Base-by-base conservation (phyloP, 2,113 vertebrate genomes). In the Hydrolagus affinis region DNA sequence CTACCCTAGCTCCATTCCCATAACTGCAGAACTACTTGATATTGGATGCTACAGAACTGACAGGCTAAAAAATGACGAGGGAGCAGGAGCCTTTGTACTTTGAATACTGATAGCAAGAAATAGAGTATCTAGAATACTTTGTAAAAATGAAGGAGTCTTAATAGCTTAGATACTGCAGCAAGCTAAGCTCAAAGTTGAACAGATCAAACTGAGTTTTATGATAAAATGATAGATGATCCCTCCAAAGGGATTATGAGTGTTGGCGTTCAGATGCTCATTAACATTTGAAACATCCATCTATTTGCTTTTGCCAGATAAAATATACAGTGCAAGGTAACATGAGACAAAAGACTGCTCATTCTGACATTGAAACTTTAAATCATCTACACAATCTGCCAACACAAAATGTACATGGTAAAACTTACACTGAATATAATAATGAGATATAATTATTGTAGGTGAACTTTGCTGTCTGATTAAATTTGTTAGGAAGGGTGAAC, bases 201-300 rank as follows among this genome's bases (percentile, higher is more conserved):
- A 21, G 73, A 75, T 56, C 17, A 75, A 75, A 75, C 11, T 21
- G 17, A 21, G 19, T 56, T 69, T n/a, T 56, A 75, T 75, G 14
- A 75, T 75, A 56, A 44, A 32, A 75, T 75, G 32, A 75, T 75
- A 56, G 73, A 32, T 19, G 17, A 17, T 57, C 8, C 73, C 30
- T 56, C 32, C 21, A 57, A 11, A 75, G 32, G 56, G 32, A n/a
- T 56, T 56, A 44, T 75, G 21, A 75, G 32, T n/a, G 32, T 44
- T 75, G 73, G 4, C 56, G 32, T 74, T 75, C 73, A 75, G 15
- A 75, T 75, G 32, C 73, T 75, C 32, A 75, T 75, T 75, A 21
- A 75, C 32, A 57, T 75, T 75, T 56, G 73, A 21, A 10, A 75
- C 73, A 75, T 56, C 30, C 17, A 9, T 2, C 32, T 56, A 19